Base-by-base conservation (phyloP, 2,113 vertebrate species). In the Prionailurus bengalensis region DNA sequence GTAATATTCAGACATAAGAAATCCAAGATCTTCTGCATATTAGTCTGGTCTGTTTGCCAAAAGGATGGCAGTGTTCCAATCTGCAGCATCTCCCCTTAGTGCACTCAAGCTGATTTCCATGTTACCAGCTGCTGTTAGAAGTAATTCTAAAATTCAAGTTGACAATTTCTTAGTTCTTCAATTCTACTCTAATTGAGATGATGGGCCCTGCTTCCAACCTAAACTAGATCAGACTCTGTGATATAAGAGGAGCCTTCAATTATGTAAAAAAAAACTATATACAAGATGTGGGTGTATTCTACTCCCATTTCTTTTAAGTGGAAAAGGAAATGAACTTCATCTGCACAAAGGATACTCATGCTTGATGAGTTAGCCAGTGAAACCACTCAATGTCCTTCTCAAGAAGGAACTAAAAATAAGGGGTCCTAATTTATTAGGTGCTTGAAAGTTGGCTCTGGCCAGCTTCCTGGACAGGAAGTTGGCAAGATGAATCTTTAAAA, bases 331-430 rank as follows among this genome's bases (percentile, higher is more conserved):
- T 36, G 63, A 53, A 78, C 6, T 84, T 48, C 7, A 91, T 19
- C 25, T 53, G 39, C 6, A 93, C 58, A 87, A 85, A 65, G 66
- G 94, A 94, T 58, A 48, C n/a, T 48, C 74, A 25, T 4, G 36
- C n/a, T 79, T 94, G 91, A 81, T 39, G 79, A 65, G 65, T 39
- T 83, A 80, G 76, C 45, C 13, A 51, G 95, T 4, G 16, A 91
- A 84, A 86, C 58, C 61, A 89, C 63, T 94, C 45, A 55, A 65
- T 0, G 1, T 66, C 66, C n/a, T 94, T 65, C 80, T 90, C 39
- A 68, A 93, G 81, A 96, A 95, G 96, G 53, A 95, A 71, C 90
- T 89, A 76, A 95, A 97, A 86, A 85, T 53, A 91, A 93, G 89
- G 70, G 33, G 17, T 73, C 53, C 55, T 87, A 42, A 91, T 97